Conservation (phyloP, 1,140 invertebrate species). For the Meloidogyne exigua region DNA sequence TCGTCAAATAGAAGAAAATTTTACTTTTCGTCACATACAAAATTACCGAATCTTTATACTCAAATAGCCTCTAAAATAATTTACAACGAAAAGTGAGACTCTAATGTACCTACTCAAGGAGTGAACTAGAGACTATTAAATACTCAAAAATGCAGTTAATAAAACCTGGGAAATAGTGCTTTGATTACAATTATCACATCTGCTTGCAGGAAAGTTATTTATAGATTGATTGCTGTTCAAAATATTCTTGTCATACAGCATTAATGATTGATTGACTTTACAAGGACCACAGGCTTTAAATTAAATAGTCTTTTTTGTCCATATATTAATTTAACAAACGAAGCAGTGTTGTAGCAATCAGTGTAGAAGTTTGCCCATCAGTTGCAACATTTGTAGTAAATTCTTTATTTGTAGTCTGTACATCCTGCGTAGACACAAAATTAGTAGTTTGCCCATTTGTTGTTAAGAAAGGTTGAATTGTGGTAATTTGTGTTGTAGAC, state of each 20-base stretch:
- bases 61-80: too few species aligned
- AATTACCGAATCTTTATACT: too few species aligned
- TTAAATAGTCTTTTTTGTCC: not conserved
- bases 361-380: not conserved
- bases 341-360: not conserved
- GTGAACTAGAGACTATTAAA: too few species aligned
- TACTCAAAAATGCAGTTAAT: too few species aligned
- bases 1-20: not conserved
- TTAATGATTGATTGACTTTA: not conserved
- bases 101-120: too few species aligned
- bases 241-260: not conserved
- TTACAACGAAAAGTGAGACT: too few species aligned
- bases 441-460: not conserved
- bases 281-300: not conserved
- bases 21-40: too few species aligned
- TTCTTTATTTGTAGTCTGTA: not conserved
- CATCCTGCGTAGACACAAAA: not conserved
- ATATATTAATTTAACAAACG: not conserved
- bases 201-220: not conserved
- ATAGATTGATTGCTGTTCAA: not conserved
- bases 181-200: conserved; percentile 1
- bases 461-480: not conserved
- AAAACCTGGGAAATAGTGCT: not conserved
- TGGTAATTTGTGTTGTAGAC: not conserved
- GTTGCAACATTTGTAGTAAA: not conserved